These are phyloP conservation scores for Oryzias javanicus DNA, from an alignment of 2,113 vertebrate genomes.

Conservation along the genomic window DNA sequence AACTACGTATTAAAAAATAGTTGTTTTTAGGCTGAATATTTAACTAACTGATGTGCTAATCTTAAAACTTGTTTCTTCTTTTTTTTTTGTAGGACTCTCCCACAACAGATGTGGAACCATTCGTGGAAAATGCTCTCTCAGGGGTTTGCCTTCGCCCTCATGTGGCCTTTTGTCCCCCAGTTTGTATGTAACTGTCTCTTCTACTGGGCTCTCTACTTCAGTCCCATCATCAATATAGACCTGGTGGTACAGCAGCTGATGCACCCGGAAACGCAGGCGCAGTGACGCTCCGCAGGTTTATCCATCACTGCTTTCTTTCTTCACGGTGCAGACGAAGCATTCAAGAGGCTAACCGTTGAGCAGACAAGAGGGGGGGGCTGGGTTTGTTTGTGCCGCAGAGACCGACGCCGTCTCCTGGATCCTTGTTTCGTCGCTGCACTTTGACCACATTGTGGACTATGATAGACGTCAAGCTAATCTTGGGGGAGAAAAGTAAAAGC, in stretches of 20 bases:
- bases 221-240: slow-evolving; percentile 90
- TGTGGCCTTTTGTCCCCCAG: slow-evolving; percentile 92
- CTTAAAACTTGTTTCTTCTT: neutral
- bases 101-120: slow-evolving; percentile 86
- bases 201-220: slow-evolving; percentile 95
- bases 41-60: neutral
- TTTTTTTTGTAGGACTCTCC: slow-evolving; percentile 78
- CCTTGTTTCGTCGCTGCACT: slow-evolving; percentile 23
- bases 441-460: slow-evolving; percentile 13
- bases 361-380: slow-evolving; percentile 14
- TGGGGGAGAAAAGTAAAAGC: slow-evolving; percentile 1
- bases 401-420: slow-evolving; percentile 7
- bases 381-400: slow-evolving; percentile 8
- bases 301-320: neutral
- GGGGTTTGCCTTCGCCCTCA: slow-evolving; percentile 84
- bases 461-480: neutral
- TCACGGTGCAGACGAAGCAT: slow-evolving; percentile 13
- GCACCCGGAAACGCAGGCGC: slow-evolving; percentile 81
- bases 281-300: slow-evolving; percentile 27
- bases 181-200: slow-evolving; percentile 94
- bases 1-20: too few relatives aligned
- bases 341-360: slow-evolving; percentile 14
- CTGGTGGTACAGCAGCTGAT: slow-evolving; percentile 88
- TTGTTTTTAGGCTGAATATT: too few relatives aligned
- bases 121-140: slow-evolving; percentile 88